Percentiles rank a stretch among this genome's conserved stretches.
These are phyloP conservation scores for Mesoligia furuncula DNA, from an alignment of 2,888 invertebrate genomes.

Conservation along the genomic window DNA sequence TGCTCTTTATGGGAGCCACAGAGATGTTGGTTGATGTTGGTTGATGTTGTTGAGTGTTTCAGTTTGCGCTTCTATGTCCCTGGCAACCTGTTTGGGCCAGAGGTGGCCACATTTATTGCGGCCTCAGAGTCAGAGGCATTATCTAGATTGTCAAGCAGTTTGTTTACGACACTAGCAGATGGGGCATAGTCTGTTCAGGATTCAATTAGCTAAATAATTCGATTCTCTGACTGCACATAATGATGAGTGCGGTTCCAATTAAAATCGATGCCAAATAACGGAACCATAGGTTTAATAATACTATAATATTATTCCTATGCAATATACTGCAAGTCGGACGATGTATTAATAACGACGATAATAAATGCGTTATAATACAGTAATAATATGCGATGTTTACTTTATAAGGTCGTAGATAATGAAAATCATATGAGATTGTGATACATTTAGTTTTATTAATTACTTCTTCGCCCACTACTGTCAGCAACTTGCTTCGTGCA, in stretches of 20 bases:
- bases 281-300: background rate
- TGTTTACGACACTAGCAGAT: too few relatives aligned
- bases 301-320: background rate
- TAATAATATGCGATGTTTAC: constrained; percentile 5
- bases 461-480: constrained; percentile 2
- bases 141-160: too few relatives aligned
- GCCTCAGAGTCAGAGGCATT: background rate
- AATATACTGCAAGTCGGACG: background rate
- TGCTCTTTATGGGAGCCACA: background rate
- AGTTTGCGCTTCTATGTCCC: too few relatives aligned
- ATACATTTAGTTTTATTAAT: constrained; percentile 19
- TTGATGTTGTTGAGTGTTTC: too few relatives aligned
- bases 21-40: too few relatives aligned
- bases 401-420: constrained; percentile 3
- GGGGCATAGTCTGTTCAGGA: too few relatives aligned
- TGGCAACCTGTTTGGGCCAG: background rate
- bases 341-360: background rate
- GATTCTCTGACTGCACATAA: background rate
- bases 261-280: background rate
- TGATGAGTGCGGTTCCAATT: background rate
- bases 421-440: constrained; percentile 14
- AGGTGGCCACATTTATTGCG: background rate
- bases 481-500: background rate
- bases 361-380: constrained; percentile 1
- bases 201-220: background rate